Base-by-base conservation (phyloP, 2,113 vertebrate genomes). In the Aphyosemion australe region DNA sequence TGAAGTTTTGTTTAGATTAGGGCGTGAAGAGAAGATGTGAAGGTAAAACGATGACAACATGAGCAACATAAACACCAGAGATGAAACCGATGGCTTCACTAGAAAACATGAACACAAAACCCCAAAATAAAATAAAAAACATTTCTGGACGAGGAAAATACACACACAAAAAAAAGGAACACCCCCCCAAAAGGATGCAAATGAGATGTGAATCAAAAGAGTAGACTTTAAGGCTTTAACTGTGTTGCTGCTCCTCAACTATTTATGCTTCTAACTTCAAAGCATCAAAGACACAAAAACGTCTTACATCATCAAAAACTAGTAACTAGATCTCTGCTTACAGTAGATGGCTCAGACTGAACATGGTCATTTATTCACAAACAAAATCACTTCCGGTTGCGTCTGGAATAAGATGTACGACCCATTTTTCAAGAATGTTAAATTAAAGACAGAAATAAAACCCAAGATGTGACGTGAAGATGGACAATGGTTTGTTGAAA, bases 391-490 rank as follows among this genome's bases (percentile, higher is more conserved):
- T n/a, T 34, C 14, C 19, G 8, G 16, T 19, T 26, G 41, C 56
- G 47, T 12, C 19, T 41, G 46, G 21, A 43, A 11, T 31, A 12
- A 12, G 1, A 32, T 13, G 32, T 34, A 37, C 4, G 6, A 37
- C 34, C 26, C 2, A 6, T 8, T 39, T 8, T 20, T 67, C 9
- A n/a, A 13, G 31, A 51, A 46, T 37, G n/a, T 6, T 6, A 61
- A 61, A 0, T 43, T 21, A 43, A 16, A 49, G 13, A 0, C 2
- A 37, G 18, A 13, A 61, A 8, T 45, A 78, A 78, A 78, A 72
- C 57, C 51, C 72, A 63, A 74, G 50, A 31, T 47, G 59, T 73
- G 65, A 84, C 55, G 74, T 62, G 69, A 71, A 21, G 56, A 76
- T 72, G 65, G 47, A 67, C 76, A 42, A 68, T 56, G 34, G 58